phyloP scores from a whole-genome alignment of 2,888 invertebrate species.

The Phengaris arion region DNA sequence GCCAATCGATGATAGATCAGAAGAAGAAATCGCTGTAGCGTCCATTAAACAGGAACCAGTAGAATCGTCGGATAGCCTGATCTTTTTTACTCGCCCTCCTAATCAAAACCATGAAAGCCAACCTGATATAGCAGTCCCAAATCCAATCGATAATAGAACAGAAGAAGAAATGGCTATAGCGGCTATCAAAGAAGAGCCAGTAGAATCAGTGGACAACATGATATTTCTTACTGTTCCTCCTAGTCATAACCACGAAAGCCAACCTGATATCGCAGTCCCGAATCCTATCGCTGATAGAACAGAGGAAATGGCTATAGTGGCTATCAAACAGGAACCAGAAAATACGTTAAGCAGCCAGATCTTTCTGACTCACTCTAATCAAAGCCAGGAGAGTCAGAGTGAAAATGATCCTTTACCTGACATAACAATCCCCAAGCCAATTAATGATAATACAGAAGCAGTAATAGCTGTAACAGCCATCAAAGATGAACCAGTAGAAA shows the following conservation, averaged over 20 bases:
- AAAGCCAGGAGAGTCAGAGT: no score
- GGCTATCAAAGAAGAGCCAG: background rate
- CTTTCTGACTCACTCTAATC: no score
- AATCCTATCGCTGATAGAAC: no score
- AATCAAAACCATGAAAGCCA: background rate
- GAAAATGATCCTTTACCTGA: background rate
- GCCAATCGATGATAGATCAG: background rate
- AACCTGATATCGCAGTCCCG: no score
- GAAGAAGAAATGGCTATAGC: background rate
- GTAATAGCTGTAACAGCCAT: background rate
- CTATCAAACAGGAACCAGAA: no score
- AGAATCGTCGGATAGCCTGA: background rate
- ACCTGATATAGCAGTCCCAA: background rate
- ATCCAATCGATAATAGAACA: background rate
- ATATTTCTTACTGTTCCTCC: no score
- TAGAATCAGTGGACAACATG: background rate
- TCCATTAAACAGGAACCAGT: background rate
- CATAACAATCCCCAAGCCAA: background rate
- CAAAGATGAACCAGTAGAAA: background rate
- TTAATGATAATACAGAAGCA: background rate
- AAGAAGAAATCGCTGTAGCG: background rate
- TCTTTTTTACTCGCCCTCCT: background rate
- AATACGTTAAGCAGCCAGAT: no score
- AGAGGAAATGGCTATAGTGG: no score
- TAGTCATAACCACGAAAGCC: no score